A percentile compares a stretch with the other conserved stretches of the same genome.
These are phyloP conservation scores for Oxyteleia sp. DNA, from an alignment of 2,888 invertebrate genomes.

Conservation along the genomic window DNA sequence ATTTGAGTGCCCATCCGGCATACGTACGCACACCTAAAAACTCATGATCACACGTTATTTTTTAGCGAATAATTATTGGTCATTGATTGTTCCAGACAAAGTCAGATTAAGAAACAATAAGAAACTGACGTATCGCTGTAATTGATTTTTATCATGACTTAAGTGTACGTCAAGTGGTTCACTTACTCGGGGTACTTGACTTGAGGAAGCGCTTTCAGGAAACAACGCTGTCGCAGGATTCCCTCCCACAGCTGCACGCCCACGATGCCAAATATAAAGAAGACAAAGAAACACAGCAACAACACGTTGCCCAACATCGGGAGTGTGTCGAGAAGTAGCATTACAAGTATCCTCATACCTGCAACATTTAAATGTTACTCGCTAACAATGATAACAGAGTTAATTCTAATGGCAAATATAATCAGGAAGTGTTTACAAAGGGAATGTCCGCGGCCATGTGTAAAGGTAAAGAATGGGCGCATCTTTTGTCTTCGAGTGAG, in stretches of 20 bases:
- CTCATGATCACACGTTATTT: constrained; percentile 25
- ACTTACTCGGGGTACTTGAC: constrained; percentile 93
- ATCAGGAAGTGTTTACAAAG: constrained; percentile 41
- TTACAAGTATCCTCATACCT: constrained; percentile 99
- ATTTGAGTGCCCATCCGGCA: constrained; percentile 43
- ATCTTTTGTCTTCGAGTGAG: constrained; percentile 8
- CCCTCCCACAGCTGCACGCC: constrained; percentile 99
- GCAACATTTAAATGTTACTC: constrained; percentile 76
- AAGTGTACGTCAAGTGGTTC: constrained; percentile 58
- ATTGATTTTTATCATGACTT: constrained; percentile 60
- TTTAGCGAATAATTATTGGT: constrained; percentile 23
- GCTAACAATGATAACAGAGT: constrained; percentile 38
- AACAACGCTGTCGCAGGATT: constrained; percentile 97
- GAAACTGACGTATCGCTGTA: constrained; percentile 33
- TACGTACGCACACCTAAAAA: constrained; percentile 71
- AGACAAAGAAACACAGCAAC: constrained; percentile 99
- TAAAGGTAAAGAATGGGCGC: constrained; percentile 19
- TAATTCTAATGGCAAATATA: constrained; percentile 32
- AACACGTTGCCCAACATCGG: constrained; percentile 99
- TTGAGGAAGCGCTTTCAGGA: constrained; percentile 92
- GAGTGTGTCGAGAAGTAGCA: constrained; percentile 98
- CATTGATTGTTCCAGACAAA: constrained; percentile 32
- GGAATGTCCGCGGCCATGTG: constrained; percentile 4
- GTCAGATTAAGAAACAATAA: no score
- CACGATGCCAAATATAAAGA: constrained; percentile 99